Conservation (phyloP, 2,797 vertebrate species). For the Tinamus major region DNA sequence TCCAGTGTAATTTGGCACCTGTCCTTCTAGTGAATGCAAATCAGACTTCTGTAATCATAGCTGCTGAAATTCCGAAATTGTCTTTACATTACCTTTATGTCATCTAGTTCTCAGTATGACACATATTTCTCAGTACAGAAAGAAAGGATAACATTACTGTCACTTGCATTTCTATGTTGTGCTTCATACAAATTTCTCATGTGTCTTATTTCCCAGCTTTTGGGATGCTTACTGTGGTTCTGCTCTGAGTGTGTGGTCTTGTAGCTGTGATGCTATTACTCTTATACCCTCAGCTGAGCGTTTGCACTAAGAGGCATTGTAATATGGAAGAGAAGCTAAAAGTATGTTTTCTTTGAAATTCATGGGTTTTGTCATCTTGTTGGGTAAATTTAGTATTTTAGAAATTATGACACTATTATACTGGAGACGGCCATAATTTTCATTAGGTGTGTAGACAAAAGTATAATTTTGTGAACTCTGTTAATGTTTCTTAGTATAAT, state of each 20-base stretch:
- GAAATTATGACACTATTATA: neutral
- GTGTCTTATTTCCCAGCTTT: neutral
- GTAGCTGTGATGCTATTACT: neutral
- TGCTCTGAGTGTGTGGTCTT: neutral
- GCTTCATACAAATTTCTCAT: neutral
- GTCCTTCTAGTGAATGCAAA: neutral
- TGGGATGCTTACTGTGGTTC: neutral
- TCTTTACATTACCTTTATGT: neutral
- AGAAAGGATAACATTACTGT: neutral
- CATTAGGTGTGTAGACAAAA: neutral
- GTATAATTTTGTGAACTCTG: neutral
- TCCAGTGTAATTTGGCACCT: neutral
- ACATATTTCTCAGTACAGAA: neutral
- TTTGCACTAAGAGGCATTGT: neutral
- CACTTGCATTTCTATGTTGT: neutral
- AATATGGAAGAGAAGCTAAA: neutral
- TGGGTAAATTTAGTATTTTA: neutral
- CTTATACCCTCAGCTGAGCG: neutral
- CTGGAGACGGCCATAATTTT: neutral
- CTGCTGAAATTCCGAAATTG: neutral
- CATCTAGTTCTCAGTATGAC: neutral
- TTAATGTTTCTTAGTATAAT: neutral
- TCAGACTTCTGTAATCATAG: neutral
- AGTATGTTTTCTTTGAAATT: neutral
- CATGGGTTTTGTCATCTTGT: neutral